A percentile compares a stretch with the other conserved stretches of the same genome.
These are phyloP conservation scores for Apostichopus parvimensis DNA, from an alignment of 35 echinoderm and acorn worm genomes.

Conservation along the genomic window DNA sequence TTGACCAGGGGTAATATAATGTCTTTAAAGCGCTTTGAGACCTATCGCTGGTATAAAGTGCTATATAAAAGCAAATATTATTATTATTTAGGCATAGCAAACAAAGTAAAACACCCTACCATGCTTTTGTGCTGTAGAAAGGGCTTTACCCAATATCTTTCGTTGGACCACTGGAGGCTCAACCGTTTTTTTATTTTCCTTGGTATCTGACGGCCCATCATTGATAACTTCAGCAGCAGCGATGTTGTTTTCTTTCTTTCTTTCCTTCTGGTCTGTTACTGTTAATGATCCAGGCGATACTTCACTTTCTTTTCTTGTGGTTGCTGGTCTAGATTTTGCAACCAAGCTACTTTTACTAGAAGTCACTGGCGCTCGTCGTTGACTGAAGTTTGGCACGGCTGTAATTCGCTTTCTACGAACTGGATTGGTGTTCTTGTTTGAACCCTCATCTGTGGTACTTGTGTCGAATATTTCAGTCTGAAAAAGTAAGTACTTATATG, in stretches of 20 bases:
- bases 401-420: constrained; percentile 34
- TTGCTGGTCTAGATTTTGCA: background rate
- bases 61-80: too few relatives aligned
- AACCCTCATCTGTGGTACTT: background rate
- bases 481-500: background rate
- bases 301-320: constrained; percentile 1
- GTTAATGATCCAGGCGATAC: background rate
- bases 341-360: background rate
- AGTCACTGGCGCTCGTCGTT: background rate
- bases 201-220: background rate
- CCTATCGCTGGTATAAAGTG: too few relatives aligned
- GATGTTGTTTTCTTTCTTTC: background rate
- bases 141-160: constrained; percentile 14
- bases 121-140: background rate
- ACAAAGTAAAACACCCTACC: background rate
- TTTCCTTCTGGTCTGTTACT: constrained; percentile 8
- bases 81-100: background rate
- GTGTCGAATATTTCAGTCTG: constrained; percentile 2
- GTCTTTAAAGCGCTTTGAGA: too few relatives aligned
- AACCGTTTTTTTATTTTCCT: background rate
- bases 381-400: constrained; percentile 16
- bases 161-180: background rate
- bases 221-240: background rate
- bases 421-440: background rate
- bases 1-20: too few relatives aligned